These are phyloP conservation scores for Caenorhabditis sp. DNA, from an alignment of 2,888 invertebrate species.

Conservation along the genomic window DNA sequence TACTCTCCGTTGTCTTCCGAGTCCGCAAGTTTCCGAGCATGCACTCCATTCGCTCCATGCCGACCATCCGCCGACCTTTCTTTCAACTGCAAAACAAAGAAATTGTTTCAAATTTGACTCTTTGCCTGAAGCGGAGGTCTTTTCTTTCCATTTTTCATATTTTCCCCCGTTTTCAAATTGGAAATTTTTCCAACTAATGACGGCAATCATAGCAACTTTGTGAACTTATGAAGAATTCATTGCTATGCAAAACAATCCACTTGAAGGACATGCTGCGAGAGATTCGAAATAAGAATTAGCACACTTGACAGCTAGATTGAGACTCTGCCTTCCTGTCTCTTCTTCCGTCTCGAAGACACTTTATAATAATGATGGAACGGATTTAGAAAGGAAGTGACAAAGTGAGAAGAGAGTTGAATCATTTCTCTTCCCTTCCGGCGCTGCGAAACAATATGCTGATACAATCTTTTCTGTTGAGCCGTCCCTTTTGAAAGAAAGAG, in stretches of 20 bases:
- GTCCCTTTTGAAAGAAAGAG: too few species aligned
- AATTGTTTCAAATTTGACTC: constrained; percentile 35
- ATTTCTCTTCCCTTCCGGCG: constrained; percentile 18
- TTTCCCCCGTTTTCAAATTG: constrained; percentile 9
- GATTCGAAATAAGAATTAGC: constrained; percentile 40
- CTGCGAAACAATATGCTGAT: constrained; percentile 47
- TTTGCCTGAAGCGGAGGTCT: constrained; percentile 1
- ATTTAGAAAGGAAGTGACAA: constrained; percentile 48
- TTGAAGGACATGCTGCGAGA: constrained; percentile 45
- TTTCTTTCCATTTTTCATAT: constrained; percentile 14
- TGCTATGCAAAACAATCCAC: constrained; percentile 65
- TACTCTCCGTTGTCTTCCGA: constrained; percentile 70
- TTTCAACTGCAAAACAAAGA: constrained; percentile 70
- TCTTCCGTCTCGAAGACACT: constrained; percentile 31
- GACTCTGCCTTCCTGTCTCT: constrained; percentile 18
- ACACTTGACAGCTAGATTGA: constrained; percentile 61
- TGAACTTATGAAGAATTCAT: constrained; percentile 53
- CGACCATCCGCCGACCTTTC: constrained; percentile 76
- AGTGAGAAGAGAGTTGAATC: background rate
- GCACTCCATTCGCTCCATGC: constrained; percentile 74
- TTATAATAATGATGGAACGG: constrained; percentile 61
- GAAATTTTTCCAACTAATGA: constrained; percentile 26
- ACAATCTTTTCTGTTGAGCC: constrained; percentile 38
- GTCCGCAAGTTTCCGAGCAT: constrained; percentile 74
- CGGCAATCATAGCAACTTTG: background rate